These are phyloP conservation scores for Maniola hyperantus DNA, from an alignment of 2,888 invertebrate species.

Conservation along the genomic window DNA sequence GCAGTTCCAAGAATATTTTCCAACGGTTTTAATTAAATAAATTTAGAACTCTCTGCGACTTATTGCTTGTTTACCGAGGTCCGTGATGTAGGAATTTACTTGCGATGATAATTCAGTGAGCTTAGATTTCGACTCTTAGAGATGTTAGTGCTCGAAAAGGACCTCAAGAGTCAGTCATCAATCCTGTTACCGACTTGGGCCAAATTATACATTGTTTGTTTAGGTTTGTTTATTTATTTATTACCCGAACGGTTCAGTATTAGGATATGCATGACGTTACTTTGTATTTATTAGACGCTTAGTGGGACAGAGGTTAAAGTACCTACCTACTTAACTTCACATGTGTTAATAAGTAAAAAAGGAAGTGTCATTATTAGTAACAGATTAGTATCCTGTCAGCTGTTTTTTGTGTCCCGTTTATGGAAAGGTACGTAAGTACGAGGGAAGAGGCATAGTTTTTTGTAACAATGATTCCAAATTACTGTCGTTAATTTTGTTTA, in stretches of 20 bases:
- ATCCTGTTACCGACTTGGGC: too few relatives aligned
- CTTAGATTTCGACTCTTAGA: too few relatives aligned
- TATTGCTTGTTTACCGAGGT: too few relatives aligned
- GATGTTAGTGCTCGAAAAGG: too few relatives aligned
- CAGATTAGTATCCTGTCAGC: constrained; percentile 37
- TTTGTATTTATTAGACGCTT: constrained; percentile 12
- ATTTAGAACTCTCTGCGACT: not conserved
- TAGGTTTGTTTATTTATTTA: too few relatives aligned
- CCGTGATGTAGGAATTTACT: too few relatives aligned
- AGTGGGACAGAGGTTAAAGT: not conserved
- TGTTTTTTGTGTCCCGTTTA: constrained; percentile 31
- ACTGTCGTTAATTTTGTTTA: constrained; percentile 11
- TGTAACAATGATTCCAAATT: not conserved
- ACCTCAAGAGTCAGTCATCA: too few relatives aligned
- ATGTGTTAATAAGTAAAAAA: constrained; percentile 64
- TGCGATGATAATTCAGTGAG: too few relatives aligned
- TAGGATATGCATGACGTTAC: not conserved
- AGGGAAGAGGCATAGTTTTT: constrained; percentile 11
- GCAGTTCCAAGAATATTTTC: constrained; percentile 20
- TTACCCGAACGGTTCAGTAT: too few relatives aligned
- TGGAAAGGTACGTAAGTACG: constrained; percentile 10
- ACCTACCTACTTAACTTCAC: constrained; percentile 42
- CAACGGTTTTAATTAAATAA: constrained; percentile 8
- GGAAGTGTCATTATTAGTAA: constrained; percentile 44
- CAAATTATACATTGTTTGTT: too few relatives aligned